A percentile compares a stretch with the other conserved stretches of the same genome.
Evolutionary conservation across 2,888 invertebrate genomes (phyloP).

Genomic region (Lampropteryx suffumata): DNA sequence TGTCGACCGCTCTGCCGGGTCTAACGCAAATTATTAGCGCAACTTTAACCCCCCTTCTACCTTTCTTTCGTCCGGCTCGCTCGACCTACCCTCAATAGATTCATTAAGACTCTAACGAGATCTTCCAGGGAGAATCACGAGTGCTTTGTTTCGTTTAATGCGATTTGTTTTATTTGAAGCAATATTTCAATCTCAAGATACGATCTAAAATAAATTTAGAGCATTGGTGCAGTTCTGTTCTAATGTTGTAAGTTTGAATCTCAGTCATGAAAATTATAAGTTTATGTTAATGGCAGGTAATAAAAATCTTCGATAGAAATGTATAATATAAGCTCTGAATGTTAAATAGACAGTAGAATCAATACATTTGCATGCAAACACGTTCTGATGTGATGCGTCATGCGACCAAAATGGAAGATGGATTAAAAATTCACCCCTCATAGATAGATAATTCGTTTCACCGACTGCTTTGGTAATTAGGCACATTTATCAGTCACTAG

Average conservation of each 20-base stretch:
- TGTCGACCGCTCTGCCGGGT: constrained; percentile 36
- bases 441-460: constrained; percentile 39
- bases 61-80: constrained; percentile 70
- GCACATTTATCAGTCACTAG: constrained; percentile 41
- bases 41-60: constrained; percentile 57
- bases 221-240: no score
- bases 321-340: constrained; percentile 21
- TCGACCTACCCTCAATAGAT: constrained; percentile 78
- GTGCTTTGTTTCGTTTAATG: constrained; percentile 76
- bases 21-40: constrained; percentile 74
- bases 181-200: constrained; percentile 30
- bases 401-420: constrained; percentile 44
- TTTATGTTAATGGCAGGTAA: no score
- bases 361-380: constrained; percentile 47
- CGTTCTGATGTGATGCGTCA: constrained; percentile 40
- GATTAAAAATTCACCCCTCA: constrained; percentile 55
- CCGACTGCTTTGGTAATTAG: constrained; percentile 55
- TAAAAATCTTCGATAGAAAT: no score
- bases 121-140: constrained; percentile 74
- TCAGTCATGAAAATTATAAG: no score
- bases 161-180: constrained; percentile 61
- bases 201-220: neutral
- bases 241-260: no score
- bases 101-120: constrained; percentile 81
- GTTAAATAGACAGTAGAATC: constrained; percentile 40